Conservation (phyloP, 2,888 invertebrate species). For the Horisme vitalbata region DNA sequence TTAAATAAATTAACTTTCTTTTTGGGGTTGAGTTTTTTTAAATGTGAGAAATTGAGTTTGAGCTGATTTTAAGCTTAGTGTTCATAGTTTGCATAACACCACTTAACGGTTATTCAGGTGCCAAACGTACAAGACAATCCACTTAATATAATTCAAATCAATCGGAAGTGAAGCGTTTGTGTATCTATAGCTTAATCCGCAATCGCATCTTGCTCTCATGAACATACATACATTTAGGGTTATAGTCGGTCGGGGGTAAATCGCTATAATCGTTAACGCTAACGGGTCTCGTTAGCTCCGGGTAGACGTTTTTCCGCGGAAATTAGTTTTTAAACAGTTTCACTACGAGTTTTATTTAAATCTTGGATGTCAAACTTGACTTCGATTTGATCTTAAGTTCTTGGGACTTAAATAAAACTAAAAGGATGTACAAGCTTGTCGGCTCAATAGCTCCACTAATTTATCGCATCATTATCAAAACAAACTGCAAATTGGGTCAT, state of each 20-base stretch:
- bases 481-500: constrained; percentile 38
- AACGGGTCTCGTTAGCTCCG: constrained; percentile 58
- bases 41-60: background rate
- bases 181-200: constrained; percentile 17
- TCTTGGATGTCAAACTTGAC: too few relatives aligned
- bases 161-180: constrained; percentile 14
- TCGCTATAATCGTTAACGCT: constrained; percentile 68
- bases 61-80: background rate
- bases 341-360: constrained; percentile 20
- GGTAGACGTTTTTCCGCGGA: constrained; percentile 49
- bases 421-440: too few relatives aligned
- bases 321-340: constrained; percentile 52
- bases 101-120: constrained; percentile 18
- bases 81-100: constrained; percentile 7
- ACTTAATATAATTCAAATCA: constrained; percentile 25
- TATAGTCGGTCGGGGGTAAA: constrained; percentile 50
- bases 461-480: constrained; percentile 27
- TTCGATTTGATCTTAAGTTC: too few relatives aligned
- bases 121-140: constrained; percentile 20
- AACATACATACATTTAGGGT: constrained; percentile 63
- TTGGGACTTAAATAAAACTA: too few relatives aligned
- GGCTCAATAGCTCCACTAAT: constrained; percentile 10
- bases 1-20: background rate
- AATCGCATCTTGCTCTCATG: constrained; percentile 35
- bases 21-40: too few relatives aligned